Evolutionary conservation across 2,113 vertebrate genomes (phyloP), one percentile per base, ranked within the genome.

Genomic region (Scatophagus argus): DNA sequence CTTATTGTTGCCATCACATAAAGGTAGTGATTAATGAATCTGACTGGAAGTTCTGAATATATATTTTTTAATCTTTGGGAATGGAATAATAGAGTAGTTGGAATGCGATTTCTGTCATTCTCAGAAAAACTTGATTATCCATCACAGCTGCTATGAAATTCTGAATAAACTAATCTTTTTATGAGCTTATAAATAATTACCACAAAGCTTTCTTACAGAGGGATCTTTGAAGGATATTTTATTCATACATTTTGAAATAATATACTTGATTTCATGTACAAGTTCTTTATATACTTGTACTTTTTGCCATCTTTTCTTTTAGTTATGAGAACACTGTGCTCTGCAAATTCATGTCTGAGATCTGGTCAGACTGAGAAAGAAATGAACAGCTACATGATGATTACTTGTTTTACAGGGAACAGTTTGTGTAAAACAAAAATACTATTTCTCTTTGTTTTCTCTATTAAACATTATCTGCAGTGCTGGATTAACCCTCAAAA

Each of bases 21-120:
- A 46, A 39, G 52, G 6, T 61, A 64, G 23, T 64, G 59, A 76
- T 61, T 54, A 74, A 62, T n/a, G 39, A 47, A 10, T 38, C 9
- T 47, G 52, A 51, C 51, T 29, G 32, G 51, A 13, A 43, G 19
- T 31, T 63, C 17, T 41, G 19, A 55, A 63, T 58, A 9, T 41
- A 32, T 12, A 34, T 59, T 36, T 51, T 62, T 47, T n/a, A 19
- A 43, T 64, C 47, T 32, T 32, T 9, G 34, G 0, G 32, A 14
- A 11, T 39, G 23, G 38, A 56, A 70, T 46, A 52, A 70, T 61
- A 54, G 38, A 60, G 21, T 32, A 12, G 19, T 47, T 23, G 36
- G 36, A 19, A 2, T 19, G 49, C 19, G 25, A 54, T 7, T 36
- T n/a, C 55, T n/a, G 19, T 58, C 32, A 36, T n/a, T n/a, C 59